Conservation (phyloP, 1,140 invertebrate species). For the Pseudachorutes palmiensis region DNA sequence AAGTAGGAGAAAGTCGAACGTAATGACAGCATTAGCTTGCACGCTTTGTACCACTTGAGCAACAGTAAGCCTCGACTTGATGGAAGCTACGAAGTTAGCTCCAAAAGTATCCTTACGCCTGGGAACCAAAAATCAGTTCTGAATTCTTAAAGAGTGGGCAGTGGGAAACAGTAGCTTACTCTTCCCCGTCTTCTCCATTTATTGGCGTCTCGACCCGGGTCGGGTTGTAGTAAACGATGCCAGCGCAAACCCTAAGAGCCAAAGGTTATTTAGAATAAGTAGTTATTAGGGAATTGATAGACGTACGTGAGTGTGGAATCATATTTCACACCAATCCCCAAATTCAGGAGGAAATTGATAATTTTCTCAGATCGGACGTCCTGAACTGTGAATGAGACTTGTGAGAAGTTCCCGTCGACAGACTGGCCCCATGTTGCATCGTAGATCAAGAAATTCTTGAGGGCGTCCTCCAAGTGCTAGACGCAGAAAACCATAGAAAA, state of each 20-base stretch:
- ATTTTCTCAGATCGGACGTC: constrained; percentile 18
- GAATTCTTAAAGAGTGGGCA: no score
- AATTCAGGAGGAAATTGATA: constrained; percentile 24
- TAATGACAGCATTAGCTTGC: constrained; percentile 61
- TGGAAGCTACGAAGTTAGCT: constrained; percentile 60
- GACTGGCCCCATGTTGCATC: constrained; percentile 13
- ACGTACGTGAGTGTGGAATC: constrained; percentile 27
- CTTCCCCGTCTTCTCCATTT: neutral
- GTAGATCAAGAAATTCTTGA: constrained; percentile 13
- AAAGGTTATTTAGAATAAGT: neutral
- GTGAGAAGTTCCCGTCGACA: constrained; percentile 20
- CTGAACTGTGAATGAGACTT: constrained; percentile 24
- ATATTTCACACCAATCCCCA: constrained; percentile 31
- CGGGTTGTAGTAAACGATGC: constrained; percentile 14
- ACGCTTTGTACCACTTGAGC: constrained; percentile 77
- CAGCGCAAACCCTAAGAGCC: constrained; percentile 16
- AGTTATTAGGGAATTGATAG: no score
- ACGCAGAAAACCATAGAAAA: neutral
- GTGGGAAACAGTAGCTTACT: neutral
- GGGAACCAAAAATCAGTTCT: no score
- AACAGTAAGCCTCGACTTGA: constrained; percentile 69
- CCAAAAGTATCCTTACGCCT: constrained; percentile 42
- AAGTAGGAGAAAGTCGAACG: constrained; percentile 71
- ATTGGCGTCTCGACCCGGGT: neutral
- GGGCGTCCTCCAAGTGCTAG: constrained; percentile 21